These are phyloP conservation scores for Pollenia griseotomentosa DNA, from an alignment of 2,888 invertebrate genomes.

Conservation along the genomic window DNA sequence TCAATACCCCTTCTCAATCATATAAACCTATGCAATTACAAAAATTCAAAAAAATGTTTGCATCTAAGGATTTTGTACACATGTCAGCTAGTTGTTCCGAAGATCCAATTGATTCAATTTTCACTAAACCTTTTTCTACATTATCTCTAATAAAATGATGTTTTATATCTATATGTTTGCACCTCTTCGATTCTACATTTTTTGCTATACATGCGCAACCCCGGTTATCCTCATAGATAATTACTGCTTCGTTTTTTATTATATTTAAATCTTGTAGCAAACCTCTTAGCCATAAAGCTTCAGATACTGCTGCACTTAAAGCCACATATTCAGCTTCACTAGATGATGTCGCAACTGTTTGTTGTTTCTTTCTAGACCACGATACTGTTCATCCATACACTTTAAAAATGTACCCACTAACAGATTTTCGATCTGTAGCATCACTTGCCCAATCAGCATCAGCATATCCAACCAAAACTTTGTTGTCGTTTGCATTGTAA, in stretches of 20 bases:
- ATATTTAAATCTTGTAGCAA: too few relatives aligned
- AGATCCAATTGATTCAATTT: background rate
- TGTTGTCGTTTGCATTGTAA: constrained; percentile 14
- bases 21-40: background rate
- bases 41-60: background rate
- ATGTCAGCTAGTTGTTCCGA: background rate
- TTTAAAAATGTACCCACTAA: constrained; percentile 6
- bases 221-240: constrained; percentile 6
- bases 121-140: background rate
- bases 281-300: too few relatives aligned
- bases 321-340: constrained; percentile 24
- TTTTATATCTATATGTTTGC: constrained; percentile 28
- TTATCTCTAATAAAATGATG: constrained; percentile 41
- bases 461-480: constrained; percentile 17
- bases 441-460: constrained; percentile 30
- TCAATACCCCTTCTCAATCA: too few relatives aligned
- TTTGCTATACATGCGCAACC: constrained; percentile 10
- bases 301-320: constrained; percentile 1
- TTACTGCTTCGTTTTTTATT: background rate
- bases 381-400: constrained; percentile 7
- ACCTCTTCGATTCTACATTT: background rate
- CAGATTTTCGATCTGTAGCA: constrained; percentile 15
- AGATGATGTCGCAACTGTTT: constrained; percentile 24
- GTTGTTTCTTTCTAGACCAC: constrained; percentile 22
- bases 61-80: constrained; percentile 6